A percentile compares a stretch with the other conserved stretches of the same genome.
Conservation (phyloP, 2,113 vertebrate species). For the Ictidomys tridecemlineatus region DNA sequence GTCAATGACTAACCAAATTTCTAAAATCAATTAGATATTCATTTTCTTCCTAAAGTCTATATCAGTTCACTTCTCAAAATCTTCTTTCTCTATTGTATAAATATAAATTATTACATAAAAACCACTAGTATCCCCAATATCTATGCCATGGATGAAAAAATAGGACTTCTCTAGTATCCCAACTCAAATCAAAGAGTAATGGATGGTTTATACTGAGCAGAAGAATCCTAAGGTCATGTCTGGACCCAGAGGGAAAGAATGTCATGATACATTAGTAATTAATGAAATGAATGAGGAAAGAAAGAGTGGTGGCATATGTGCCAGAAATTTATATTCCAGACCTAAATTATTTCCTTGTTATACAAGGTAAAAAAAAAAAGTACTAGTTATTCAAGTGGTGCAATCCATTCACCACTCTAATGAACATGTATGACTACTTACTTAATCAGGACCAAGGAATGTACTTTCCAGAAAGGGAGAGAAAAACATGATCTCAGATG, state of each 20-base stretch:
- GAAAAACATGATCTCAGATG: background rate
- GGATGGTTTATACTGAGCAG: background rate
- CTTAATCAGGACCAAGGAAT: background rate
- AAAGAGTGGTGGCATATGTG: background rate
- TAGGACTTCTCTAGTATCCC: background rate
- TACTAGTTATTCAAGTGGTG: background rate
- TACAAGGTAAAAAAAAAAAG: background rate
- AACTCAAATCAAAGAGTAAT: background rate
- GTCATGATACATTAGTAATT: background rate
- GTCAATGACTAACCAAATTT: background rate
- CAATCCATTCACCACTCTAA: background rate
- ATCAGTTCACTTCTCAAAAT: background rate
- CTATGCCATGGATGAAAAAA: background rate
- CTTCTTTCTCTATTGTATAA: background rate
- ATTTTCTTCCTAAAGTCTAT: background rate
- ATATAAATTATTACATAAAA: background rate
- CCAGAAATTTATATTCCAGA: background rate
- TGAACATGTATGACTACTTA: background rate
- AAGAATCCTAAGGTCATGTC: background rate
- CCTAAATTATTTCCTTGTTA: background rate
- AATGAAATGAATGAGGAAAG: background rate
- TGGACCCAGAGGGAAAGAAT: background rate
- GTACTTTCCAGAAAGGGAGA: background rate
- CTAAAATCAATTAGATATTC: background rate
- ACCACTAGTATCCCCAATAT: background rate